Conservation (phyloP, 2,888 invertebrate species). For the Digitonthophagus gazella region DNA sequence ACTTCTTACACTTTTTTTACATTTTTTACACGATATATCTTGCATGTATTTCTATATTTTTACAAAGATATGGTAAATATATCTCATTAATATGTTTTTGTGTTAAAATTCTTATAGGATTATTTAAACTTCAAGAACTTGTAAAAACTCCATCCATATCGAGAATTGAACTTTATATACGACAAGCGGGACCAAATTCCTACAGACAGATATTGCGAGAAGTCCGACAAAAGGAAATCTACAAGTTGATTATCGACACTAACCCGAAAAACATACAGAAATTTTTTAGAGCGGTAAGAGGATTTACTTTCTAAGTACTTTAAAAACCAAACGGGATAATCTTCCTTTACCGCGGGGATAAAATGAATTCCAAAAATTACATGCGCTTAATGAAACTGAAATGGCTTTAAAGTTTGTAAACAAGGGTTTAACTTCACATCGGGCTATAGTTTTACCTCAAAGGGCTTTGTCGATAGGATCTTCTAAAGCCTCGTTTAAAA, state of each 20-base stretch:
- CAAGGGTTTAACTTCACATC: not conserved
- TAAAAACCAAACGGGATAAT: not conserved
- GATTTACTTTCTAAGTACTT: not conserved
- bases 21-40: not conserved
- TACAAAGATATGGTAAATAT: no score
- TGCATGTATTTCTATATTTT: not conserved
- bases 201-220: constrained; percentile 76
- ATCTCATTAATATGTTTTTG: not conserved
- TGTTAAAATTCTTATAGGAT: constrained; percentile 55
- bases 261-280: constrained; percentile 76
- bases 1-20: not conserved
- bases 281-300: constrained; percentile 87
- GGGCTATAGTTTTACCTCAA: not conserved
- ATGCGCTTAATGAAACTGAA: not conserved
- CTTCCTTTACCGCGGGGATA: not conserved
- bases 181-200: constrained; percentile 69
- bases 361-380: not conserved
- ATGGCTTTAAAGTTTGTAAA: not conserved
- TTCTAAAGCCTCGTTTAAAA: not conserved
- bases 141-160: constrained; percentile 68
- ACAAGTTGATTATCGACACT: constrained; percentile 85
- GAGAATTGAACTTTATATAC: constrained; percentile 73
- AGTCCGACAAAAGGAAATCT: constrained; percentile 82
- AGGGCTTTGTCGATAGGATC: not conserved
- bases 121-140: constrained; percentile 82